phyloP scores from a whole-genome alignment of 2,113 vertebrate genomes.

The Physeter macrocephalus region DNA sequence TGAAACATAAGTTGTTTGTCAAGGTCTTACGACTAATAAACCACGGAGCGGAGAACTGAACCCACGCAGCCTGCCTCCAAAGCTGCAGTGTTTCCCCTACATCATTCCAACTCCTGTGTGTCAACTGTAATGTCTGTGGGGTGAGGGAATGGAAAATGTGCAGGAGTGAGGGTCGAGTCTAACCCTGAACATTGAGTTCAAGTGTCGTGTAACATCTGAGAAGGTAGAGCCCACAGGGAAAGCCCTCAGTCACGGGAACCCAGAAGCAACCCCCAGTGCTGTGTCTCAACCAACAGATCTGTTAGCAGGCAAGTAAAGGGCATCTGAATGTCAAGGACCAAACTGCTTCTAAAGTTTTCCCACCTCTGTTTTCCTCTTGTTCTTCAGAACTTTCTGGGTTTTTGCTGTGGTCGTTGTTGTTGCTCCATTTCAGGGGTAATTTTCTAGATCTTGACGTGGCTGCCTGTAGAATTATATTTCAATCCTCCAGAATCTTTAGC shows the following conservation, averaged over 20 bases:
- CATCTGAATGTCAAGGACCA: background rate
- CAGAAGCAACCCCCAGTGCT: background rate
- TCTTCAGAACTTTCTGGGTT: background rate
- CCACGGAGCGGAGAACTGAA: background rate
- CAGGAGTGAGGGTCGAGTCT: background rate
- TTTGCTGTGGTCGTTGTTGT: background rate
- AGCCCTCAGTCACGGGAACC: background rate
- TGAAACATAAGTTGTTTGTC: background rate
- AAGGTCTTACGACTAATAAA: background rate
- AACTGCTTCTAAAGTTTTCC: background rate
- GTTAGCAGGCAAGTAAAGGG: background rate
- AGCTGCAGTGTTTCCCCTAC: background rate
- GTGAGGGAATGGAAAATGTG: background rate
- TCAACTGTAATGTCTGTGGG: background rate
- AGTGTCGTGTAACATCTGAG: background rate
- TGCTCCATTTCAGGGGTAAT: background rate
- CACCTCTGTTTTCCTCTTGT: background rate
- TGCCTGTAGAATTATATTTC: background rate
- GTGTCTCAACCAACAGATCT: background rate
- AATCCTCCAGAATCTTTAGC: background rate
- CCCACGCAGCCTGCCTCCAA: background rate
- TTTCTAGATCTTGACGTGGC: constrained; percentile 6
- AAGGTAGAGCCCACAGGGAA: background rate
- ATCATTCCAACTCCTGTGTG: rapidly evolving
- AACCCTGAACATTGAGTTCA: background rate